These are phyloP conservation scores for Dasyprocta punctata DNA, from an alignment of 2,113 vertebrate genomes.

Conservation along the genomic window DNA sequence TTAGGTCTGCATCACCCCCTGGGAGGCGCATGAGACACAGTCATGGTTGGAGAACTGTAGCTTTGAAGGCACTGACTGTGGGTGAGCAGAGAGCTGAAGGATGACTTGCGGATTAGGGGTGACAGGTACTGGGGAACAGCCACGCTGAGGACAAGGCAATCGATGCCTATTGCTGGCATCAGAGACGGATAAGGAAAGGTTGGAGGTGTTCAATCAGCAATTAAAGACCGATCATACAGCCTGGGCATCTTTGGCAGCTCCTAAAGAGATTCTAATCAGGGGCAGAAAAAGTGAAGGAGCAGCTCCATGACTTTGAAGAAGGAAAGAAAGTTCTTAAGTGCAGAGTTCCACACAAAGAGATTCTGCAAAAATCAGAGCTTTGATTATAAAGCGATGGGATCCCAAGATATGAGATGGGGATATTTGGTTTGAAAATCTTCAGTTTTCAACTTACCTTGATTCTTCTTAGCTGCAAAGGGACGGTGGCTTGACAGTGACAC, in stretches of 20 bases:
- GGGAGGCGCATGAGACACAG: too few species aligned
- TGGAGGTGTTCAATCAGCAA: not conserved
- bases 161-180: not conserved
- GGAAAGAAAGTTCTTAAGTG: not conserved
- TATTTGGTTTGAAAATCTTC: not conserved
- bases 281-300: not conserved
- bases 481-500: too few species aligned
- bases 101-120: not conserved
- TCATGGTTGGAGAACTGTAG: accelerated
- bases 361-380: not conserved
- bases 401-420: not conserved
- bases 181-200: not conserved
- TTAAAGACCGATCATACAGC: not conserved
- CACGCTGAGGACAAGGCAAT: not conserved
- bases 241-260: not conserved
- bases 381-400: not conserved
- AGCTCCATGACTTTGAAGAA: not conserved
- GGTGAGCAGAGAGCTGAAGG: not conserved
- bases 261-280: not conserved
- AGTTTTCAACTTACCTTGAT: not conserved
- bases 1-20: not conserved
- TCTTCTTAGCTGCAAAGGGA: not conserved
- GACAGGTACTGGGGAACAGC: not conserved
- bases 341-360: not conserved
- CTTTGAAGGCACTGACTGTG: not conserved